These are phyloP conservation scores for Pilophorus perplexus DNA, from an alignment of 2,888 invertebrate species.

Conservation along the genomic window DNA sequence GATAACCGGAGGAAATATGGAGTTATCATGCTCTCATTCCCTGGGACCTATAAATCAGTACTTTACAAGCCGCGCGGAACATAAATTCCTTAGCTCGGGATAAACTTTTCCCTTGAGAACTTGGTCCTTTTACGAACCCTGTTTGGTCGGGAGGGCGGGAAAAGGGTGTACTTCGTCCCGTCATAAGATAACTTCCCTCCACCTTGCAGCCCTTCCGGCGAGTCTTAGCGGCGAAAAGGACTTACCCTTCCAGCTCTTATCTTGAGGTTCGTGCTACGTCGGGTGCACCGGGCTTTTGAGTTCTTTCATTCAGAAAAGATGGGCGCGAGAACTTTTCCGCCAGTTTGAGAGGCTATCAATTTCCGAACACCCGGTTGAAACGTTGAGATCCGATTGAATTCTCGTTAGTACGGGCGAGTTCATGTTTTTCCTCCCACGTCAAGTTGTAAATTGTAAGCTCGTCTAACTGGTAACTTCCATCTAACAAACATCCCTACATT, in stretches of 20 bases:
- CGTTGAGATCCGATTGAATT: too few species aligned
- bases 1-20: constrained; percentile 24
- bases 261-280: neutral
- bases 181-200: constrained; percentile 14
- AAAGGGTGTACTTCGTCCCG: neutral
- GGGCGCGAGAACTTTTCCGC: too few species aligned
- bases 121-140: constrained; percentile 23
- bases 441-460: too few species aligned
- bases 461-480: too few species aligned
- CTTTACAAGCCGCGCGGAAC: constrained; percentile 18
- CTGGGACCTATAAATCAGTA: constrained; percentile 22
- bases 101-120: constrained; percentile 26
- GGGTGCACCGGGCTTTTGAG: too few species aligned
- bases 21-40: constrained; percentile 20
- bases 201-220: neutral
- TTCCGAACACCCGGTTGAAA: too few species aligned
- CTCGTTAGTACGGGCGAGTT: too few species aligned
- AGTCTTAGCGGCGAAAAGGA: neutral
- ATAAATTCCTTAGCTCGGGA: constrained; percentile 16
- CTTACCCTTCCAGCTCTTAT: neutral
- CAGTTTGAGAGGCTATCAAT: too few species aligned
- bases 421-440: too few species aligned
- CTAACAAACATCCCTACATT: too few species aligned
- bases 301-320: too few species aligned
- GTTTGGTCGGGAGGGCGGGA: too few species aligned